Conservation (phyloP, 1,140 invertebrate genomes). For the Lasioglossum baleicum region DNA sequence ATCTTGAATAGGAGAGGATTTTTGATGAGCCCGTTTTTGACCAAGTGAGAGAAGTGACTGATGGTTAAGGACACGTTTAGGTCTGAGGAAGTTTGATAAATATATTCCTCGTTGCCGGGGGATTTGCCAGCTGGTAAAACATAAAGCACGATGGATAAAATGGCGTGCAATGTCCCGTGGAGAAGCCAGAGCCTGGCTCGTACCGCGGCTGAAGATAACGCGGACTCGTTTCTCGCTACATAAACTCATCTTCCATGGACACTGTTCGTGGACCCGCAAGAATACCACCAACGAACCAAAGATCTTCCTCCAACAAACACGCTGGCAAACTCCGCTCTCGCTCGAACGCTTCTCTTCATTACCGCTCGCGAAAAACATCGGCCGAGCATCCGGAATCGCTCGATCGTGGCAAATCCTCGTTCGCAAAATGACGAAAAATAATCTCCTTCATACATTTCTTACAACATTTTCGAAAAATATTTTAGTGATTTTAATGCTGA, state of each 20-base stretch:
- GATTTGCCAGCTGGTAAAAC: slow-evolving; percentile 37
- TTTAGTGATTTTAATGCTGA: no score
- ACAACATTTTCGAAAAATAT: no score
- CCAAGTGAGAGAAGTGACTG: neutral
- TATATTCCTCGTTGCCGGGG: slow-evolving; percentile 52
- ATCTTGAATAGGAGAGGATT: no score
- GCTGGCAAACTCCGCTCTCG: neutral
- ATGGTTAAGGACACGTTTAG: neutral
- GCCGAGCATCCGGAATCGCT: neutral
- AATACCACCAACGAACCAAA: slow-evolving; percentile 10
- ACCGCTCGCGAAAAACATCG: slow-evolving; percentile 39
- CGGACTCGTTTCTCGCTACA: slow-evolving; percentile 71
- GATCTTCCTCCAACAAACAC: slow-evolving; percentile 13
- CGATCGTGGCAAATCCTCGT: slow-evolving; percentile 13
- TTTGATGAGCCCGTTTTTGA: neutral
- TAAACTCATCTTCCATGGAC: slow-evolving; percentile 58
- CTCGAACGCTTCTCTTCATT: slow-evolving; percentile 48
- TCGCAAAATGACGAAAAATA: no score
- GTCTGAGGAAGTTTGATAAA: slow-evolving; percentile 62
- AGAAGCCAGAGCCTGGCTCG: slow-evolving; percentile 44
- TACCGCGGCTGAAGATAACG: slow-evolving; percentile 56
- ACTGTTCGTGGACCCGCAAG: neutral
- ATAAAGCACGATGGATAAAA: slow-evolving; percentile 40
- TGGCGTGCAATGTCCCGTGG: slow-evolving; percentile 43
- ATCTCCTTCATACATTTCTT: no score